phyloP scores from a whole-genome alignment of 2,797 vertebrate species.

The Ara ararauna region DNA sequence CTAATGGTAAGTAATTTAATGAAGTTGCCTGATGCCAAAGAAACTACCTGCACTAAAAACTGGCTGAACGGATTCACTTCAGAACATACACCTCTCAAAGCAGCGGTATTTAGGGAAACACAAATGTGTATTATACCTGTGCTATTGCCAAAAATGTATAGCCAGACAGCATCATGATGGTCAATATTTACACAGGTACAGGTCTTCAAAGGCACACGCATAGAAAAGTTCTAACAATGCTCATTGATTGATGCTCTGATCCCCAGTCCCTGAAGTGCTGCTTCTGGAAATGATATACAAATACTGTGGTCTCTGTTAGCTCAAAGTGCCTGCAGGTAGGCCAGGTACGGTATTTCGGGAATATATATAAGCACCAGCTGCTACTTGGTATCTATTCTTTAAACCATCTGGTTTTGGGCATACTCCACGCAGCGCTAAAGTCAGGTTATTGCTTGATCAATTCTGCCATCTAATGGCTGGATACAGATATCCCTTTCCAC shows the following conservation, averaged over 20 bases:
- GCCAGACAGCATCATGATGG: not conserved
- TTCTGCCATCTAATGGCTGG: constrained; percentile 79
- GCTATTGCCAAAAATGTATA: constrained; percentile 6
- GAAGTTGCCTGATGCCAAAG: not conserved
- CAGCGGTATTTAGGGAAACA: not conserved
- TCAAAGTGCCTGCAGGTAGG: constrained; percentile 15
- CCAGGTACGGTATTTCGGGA: not conserved
- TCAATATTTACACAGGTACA: constrained; percentile 43
- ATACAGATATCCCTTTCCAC: not conserved
- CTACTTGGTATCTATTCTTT: not conserved
- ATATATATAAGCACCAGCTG: not conserved
- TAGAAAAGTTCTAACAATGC: constrained; percentile 20
- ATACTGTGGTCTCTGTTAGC: not conserved
- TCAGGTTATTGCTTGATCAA: constrained; percentile 62
- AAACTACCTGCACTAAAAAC: not conserved
- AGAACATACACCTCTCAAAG: not conserved
- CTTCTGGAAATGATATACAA: constrained; percentile 52
- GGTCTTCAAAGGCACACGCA: constrained; percentile 9
- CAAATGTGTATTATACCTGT: not conserved
- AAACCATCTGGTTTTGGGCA: not conserved
- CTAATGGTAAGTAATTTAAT: not conserved
- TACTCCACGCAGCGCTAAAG: not conserved
- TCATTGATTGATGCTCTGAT: constrained; percentile 11
- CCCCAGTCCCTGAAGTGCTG: constrained; percentile 19
- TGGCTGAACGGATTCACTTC: not conserved